phyloP scores from a whole-genome alignment of 2,888 invertebrate species.

The Silvanus unidentatus region DNA sequence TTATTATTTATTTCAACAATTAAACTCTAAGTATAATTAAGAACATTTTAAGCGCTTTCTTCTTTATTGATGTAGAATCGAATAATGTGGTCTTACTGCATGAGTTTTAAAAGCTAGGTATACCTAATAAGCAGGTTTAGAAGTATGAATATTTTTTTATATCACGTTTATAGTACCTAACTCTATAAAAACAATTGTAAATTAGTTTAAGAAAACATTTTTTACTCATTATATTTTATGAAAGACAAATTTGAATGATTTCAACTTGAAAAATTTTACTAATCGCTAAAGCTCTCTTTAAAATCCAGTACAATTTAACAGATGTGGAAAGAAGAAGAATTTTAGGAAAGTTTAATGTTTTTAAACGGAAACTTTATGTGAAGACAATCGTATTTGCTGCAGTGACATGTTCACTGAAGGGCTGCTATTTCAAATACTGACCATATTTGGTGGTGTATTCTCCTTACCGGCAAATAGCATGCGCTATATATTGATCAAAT shows the following conservation, averaged over 20 bases:
- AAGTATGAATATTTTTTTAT: slow-evolving; percentile 1
- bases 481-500: slow-evolving; percentile 17
- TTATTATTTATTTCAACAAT: no score
- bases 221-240: slow-evolving; percentile 1
- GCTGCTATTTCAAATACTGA: no score
- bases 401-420: no score
- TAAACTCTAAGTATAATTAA: no score
- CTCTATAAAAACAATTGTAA: slow-evolving; percentile 3
- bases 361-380: slow-evolving; percentile 4
- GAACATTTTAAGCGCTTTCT: no score
- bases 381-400: neutral
- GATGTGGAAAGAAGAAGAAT: neutral
- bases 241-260: neutral
- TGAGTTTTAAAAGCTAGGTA: no score
- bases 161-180: slow-evolving; percentile 1
- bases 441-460: neutral
- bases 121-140: no score
- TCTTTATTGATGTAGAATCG: no score
- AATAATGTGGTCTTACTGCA: no score
- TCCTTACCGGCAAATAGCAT: slow-evolving; percentile 8
- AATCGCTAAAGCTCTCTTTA: no score
- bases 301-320: no score
- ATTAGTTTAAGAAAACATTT: neutral
- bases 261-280: no score
- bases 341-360: neutral